phyloP scores from a whole-genome alignment of 2,888 invertebrate species.

The Perizoma flavofasciatum region DNA sequence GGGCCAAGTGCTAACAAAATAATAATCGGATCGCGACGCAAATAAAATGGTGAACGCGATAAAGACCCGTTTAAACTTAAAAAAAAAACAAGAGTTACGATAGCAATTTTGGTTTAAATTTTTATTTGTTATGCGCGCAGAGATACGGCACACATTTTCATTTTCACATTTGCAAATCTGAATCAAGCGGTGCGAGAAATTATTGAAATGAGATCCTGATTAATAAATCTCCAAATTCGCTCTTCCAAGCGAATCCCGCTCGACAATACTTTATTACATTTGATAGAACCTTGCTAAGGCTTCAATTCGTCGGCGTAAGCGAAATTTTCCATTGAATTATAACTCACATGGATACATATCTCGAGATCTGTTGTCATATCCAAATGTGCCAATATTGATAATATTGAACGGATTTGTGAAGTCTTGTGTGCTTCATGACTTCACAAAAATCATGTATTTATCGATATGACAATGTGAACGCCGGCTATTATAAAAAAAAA shows the following conservation, averaged over 20 bases:
- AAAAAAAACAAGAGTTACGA: constrained; percentile 1
- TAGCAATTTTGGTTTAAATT: constrained; percentile 14
- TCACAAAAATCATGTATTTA: too few species aligned
- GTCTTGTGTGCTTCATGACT: too few species aligned
- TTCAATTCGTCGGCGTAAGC: constrained; percentile 14
- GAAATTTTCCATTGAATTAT: constrained; percentile 12
- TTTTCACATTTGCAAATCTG: constrained; percentile 12
- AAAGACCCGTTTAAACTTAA: background rate
- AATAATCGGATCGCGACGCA: background rate
- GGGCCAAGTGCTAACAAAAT: too few species aligned
- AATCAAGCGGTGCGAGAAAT: constrained; percentile 24
- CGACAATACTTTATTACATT: constrained; percentile 30
- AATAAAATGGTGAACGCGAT: background rate
- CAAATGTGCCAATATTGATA: background rate
- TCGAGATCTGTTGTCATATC: background rate
- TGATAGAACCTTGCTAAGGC: constrained; percentile 15
- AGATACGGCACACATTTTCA: background rate
- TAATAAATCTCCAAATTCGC: constrained; percentile 23
- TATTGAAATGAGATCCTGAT: constrained; percentile 28
- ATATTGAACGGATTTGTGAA: background rate
- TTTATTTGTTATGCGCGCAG: constrained; percentile 4
- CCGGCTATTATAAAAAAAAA: too few species aligned
- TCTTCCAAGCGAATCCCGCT: constrained; percentile 21
- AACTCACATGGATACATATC: constrained; percentile 5
- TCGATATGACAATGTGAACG: too few species aligned